Evolutionary conservation across 2,113 vertebrate genomes (phyloP).

Genomic region (Cettia cetti): DNA sequence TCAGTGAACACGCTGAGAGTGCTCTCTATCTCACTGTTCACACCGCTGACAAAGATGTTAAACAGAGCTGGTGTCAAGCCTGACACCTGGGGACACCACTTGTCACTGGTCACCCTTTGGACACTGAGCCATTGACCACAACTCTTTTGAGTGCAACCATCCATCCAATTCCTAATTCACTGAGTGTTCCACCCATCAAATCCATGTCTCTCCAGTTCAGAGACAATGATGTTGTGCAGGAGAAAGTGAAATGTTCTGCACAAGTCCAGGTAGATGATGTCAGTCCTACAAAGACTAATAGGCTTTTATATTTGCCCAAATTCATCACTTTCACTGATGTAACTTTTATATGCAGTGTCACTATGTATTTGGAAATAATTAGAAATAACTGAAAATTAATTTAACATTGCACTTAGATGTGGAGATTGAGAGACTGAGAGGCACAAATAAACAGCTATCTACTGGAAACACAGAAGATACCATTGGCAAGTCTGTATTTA

Average conservation of each 20-base stretch:
- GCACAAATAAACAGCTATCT: not conserved
- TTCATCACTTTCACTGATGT: slow-evolving; percentile 16
- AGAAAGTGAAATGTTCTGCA: not conserved
- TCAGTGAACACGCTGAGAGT: not conserved
- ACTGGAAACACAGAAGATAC: not conserved
- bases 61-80: not conserved
- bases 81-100: not conserved
- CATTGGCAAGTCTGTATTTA: not conserved
- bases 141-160: not conserved
- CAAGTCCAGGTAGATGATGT: not conserved
- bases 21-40: not conserved
- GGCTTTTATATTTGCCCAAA: slow-evolving; percentile 47
- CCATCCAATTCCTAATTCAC: not conserved
- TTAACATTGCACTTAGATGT: slow-evolving; percentile 2
- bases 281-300: not conserved
- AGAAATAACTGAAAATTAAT: slow-evolving; percentile 62
- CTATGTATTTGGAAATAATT: slow-evolving; percentile 24
- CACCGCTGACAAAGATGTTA: not conserved
- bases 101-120: not conserved
- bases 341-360: slow-evolving; percentile 18
- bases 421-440: not conserved
- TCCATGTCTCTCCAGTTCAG: not conserved
- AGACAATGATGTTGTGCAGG: not conserved
- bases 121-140: not conserved
- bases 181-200: not conserved